A percentile compares a stretch with the other conserved stretches of the same genome.
These are phyloP conservation scores for Dipodomys merriami DNA, from an alignment of 2,113 vertebrate genomes.

Conservation along the genomic window DNA sequence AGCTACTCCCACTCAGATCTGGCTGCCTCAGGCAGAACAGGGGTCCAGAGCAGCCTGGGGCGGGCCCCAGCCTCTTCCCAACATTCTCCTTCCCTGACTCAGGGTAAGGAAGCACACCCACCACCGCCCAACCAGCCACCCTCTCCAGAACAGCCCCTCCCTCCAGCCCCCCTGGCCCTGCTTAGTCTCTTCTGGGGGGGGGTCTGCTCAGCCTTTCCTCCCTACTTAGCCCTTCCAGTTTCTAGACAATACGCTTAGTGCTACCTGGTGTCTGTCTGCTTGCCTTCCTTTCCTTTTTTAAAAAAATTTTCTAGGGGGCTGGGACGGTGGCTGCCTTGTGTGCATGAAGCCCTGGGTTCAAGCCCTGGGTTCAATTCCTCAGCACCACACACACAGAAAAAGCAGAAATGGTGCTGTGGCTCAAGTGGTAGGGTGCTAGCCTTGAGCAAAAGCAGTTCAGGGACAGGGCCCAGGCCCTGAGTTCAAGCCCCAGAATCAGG, in stretches of 20 bases:
- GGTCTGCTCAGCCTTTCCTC: neutral
- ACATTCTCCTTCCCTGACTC: neutral
- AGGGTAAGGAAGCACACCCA: neutral
- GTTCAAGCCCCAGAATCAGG: too few relatives aligned
- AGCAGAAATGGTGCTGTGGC: too few relatives aligned
- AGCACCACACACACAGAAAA: too few relatives aligned
- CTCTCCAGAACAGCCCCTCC: neutral
- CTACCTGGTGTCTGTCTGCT: neutral
- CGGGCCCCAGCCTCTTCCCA: too few relatives aligned
- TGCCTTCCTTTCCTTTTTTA: neutral
- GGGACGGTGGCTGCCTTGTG: too few relatives aligned
- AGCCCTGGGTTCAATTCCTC: too few relatives aligned
- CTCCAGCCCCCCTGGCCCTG: rapidly evolving
- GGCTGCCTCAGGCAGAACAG: neutral
- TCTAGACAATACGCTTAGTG: neutral
- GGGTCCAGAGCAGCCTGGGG: too few relatives aligned
- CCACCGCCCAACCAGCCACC: too few relatives aligned
- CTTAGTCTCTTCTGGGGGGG: neutral
- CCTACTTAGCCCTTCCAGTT: neutral
- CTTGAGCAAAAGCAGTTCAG: too few relatives aligned
- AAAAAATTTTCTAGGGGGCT: neutral
- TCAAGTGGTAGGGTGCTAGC: too few relatives aligned
- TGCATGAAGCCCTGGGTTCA: too few relatives aligned
- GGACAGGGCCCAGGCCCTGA: too few relatives aligned
- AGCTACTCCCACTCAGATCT: neutral